Evolutionary conservation across 2,888 invertebrate genomes (phyloP).

Genomic region (Helleia helle): DNA sequence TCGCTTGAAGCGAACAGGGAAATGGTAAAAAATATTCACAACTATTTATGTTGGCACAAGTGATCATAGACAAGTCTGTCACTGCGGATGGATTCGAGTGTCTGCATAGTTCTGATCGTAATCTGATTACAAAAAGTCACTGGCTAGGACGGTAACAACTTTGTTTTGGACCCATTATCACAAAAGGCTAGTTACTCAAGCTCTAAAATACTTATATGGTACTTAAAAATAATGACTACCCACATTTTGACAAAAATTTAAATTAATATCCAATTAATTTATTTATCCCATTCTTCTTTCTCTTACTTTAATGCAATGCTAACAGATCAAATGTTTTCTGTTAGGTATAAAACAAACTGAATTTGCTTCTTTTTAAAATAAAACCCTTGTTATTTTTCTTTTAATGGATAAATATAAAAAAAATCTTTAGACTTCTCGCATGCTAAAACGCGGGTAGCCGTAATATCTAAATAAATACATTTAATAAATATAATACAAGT

Average conservation of each 20-base stretch:
- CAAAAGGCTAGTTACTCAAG: slow-evolving; percentile 33
- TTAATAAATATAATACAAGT: slow-evolving; percentile 47
- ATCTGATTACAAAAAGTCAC: slow-evolving; percentile 32
- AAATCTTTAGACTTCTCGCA: neutral
- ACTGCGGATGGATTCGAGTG: neutral
- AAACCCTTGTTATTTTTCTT: too few relatives aligned
- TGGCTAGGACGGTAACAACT: slow-evolving; percentile 55
- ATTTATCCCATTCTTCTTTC: too few relatives aligned
- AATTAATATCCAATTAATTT: too few relatives aligned
- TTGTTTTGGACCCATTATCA: slow-evolving; percentile 32
- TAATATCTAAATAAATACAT: slow-evolving; percentile 18
- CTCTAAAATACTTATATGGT: slow-evolving; percentile 62
- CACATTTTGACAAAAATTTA: neutral
- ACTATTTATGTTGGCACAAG: slow-evolving; percentile 28
- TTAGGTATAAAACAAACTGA: too few relatives aligned
- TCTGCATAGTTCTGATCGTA: neutral
- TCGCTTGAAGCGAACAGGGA: slow-evolving; percentile 48
- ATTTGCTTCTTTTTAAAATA: too few relatives aligned
- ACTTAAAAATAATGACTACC: slow-evolving; percentile 28
- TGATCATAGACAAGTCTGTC: neutral
- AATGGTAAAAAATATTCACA: slow-evolving; percentile 38
- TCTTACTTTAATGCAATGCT: too few relatives aligned
- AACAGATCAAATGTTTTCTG: too few relatives aligned
- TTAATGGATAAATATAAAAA: too few relatives aligned
- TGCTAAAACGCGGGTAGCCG: slow-evolving; percentile 1